These are phyloP conservation scores for Pseudoatta argentina DNA, from an alignment of 1,140 invertebrate genomes.

Conservation along the genomic window DNA sequence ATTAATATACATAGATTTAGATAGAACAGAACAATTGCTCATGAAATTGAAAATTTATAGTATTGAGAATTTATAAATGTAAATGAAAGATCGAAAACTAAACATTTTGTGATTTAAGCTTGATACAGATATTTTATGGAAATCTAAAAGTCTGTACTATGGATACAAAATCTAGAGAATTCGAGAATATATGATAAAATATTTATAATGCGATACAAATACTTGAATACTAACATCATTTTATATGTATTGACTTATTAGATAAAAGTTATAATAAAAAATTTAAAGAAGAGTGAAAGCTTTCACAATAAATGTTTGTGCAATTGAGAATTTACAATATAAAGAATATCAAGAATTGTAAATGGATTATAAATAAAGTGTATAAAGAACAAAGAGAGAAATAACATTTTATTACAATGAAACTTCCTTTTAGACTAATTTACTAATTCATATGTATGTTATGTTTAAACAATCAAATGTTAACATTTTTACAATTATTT, in stretches of 20 bases:
- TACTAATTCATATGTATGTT: not conserved
- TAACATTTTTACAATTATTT: constrained; percentile 3
- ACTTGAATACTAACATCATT: not conserved
- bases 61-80: too few species aligned
- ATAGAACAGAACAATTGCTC: too few species aligned
- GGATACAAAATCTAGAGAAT: not conserved
- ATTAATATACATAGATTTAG: too few species aligned
- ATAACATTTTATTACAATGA: not conserved
- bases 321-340: not conserved
- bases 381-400: not conserved
- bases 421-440: not conserved
- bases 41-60: too few species aligned
- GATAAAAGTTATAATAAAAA: not conserved
- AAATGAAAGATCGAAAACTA: too few species aligned
- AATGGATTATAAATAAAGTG: not conserved
- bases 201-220: not conserved
- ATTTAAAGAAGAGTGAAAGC: not conserved
- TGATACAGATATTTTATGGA: too few species aligned
- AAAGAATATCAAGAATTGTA: not conserved
- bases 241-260: not conserved
- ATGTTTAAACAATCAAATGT: not conserved
- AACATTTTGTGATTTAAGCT: too few species aligned
- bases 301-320: not conserved
- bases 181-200: not conserved
- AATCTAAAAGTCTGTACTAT: not conserved